Evolutionary conservation across 2,888 invertebrate species (phyloP), one percentile per base, ranked within the genome.

Genomic region (Cryptophagus acutangulus): DNA sequence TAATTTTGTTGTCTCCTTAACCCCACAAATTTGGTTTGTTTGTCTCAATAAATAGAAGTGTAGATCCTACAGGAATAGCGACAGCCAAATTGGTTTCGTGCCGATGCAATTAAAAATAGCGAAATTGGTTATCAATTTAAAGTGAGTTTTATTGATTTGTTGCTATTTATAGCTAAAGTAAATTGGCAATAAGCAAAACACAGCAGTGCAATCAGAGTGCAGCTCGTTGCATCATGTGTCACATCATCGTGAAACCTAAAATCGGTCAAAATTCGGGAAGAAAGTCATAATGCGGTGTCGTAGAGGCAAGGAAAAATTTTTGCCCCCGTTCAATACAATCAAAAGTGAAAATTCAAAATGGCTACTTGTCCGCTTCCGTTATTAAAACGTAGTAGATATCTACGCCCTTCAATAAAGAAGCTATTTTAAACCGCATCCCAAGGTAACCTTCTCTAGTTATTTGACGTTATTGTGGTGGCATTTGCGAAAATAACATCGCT

Each of bases 261-360:
- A n/a, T n/a, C n/a, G n/a, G n/a, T n/a, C n/a, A n/a, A n/a, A n/a
- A n/a, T n/a, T n/a, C n/a, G n/a, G n/a, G n/a, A n/a, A n/a, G n/a
- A n/a, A n/a, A n/a, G n/a, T n/a, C n/a, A n/a, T n/a, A n/a, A n/a
- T n/a, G n/a, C n/a, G n/a, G n/a, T n/a, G n/a, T n/a, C n/a, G n/a
- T n/a, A n/a, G n/a, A 20, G 24, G 6, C n/a, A n/a, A 20, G n/a
- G 24, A n/a, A 20, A 20, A 20, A 20, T 20, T 20, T 20, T 20
- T 8, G 6, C 45, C 41, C 25, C 36, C 56, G 64, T 57, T 66
- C 65, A 61, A 66, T 65, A 66, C 58, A 49, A 66, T 69, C 67
- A 69, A 70, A 70, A 70, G 71, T 69, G 69, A 70, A 69, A 70
- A 69, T 67, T 61, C 71, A 71, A 71, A 60, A 71, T 71, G 71